phyloP scores from a whole-genome alignment of 2,113 vertebrate species.

The Pedionomus torquatus region DNA sequence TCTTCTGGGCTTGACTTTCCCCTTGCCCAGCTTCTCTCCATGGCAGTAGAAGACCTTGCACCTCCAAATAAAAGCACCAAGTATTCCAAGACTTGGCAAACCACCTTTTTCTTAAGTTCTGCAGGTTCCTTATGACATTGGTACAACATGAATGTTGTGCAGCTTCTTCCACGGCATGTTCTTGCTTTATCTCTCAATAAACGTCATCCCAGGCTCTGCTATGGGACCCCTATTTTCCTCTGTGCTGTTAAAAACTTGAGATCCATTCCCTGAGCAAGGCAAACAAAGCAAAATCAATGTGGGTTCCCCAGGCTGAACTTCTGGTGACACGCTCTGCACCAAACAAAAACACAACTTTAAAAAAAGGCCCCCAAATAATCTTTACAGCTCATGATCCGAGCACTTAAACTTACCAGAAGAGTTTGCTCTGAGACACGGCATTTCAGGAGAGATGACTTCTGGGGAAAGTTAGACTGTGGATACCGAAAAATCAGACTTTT shows the following conservation, averaged over 20 bases:
- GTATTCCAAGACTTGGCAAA: background rate
- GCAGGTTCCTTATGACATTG: background rate
- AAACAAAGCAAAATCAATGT: background rate
- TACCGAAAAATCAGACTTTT: background rate
- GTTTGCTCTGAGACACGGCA: background rate
- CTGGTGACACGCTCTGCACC: fast-evolving
- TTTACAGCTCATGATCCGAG: background rate
- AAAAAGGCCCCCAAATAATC: background rate
- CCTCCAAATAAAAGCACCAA: background rate
- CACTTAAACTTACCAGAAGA: background rate
- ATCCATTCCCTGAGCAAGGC: background rate
- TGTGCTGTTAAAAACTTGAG: background rate
- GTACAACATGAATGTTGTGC: fast-evolving
- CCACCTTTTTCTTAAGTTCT: background rate
- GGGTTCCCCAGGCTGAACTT: background rate
- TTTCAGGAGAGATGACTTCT: background rate
- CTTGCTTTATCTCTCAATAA: background rate
- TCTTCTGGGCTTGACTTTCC: background rate
- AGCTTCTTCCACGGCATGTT: background rate
- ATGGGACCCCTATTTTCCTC: background rate
- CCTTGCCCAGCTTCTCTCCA: background rate
- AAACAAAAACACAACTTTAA: background rate
- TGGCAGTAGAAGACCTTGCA: fast-evolving
- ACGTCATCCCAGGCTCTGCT: background rate
- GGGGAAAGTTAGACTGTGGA: background rate